These are phyloP conservation scores for Brachionus plicatilis DNA, from an alignment of 1,140 invertebrate species.

Conservation along the genomic window DNA sequence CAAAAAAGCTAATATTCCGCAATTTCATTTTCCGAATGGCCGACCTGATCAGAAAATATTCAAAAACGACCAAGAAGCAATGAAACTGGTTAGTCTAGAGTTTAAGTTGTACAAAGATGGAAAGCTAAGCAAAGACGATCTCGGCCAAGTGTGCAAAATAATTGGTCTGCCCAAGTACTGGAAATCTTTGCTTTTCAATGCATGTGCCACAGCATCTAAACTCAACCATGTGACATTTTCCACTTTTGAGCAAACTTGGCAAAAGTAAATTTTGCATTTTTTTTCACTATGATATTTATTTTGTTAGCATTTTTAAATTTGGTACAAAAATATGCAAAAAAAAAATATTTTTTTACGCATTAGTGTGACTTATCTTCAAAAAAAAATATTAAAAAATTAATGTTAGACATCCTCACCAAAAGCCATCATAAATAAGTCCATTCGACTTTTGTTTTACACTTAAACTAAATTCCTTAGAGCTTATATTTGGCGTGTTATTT, in stretches of 20 bases:
- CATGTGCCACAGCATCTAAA: constrained; percentile 67
- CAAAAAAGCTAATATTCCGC: constrained; percentile 10
- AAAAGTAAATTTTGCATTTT: constrained; percentile 57
- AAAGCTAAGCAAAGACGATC: constrained; percentile 11
- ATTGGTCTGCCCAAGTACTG: constrained; percentile 73
- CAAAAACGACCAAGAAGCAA: background rate
- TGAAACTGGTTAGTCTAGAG: background rate
- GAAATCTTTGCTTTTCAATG: constrained; percentile 84
- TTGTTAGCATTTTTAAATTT: background rate
- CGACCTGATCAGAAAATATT: constrained; percentile 1
- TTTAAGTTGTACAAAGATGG: constrained; percentile 24
- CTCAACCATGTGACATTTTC: constrained; percentile 68
- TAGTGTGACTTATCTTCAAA: too few relatives aligned
- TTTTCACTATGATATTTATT: too few relatives aligned
- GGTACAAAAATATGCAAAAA: background rate
- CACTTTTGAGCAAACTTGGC: constrained; percentile 81
- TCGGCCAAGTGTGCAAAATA: constrained; percentile 1
- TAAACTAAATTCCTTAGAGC: too few relatives aligned
- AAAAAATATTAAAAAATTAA: too few relatives aligned
- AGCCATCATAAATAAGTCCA: too few relatives aligned
- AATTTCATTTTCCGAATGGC: constrained; percentile 37
- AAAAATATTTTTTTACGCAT: too few relatives aligned
- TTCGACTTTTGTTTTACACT: too few relatives aligned
- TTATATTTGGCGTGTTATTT: too few relatives aligned
- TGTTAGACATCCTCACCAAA: too few relatives aligned